Conservation (phyloP, 1,140 invertebrate species). For the Coboldia fuscipes region DNA sequence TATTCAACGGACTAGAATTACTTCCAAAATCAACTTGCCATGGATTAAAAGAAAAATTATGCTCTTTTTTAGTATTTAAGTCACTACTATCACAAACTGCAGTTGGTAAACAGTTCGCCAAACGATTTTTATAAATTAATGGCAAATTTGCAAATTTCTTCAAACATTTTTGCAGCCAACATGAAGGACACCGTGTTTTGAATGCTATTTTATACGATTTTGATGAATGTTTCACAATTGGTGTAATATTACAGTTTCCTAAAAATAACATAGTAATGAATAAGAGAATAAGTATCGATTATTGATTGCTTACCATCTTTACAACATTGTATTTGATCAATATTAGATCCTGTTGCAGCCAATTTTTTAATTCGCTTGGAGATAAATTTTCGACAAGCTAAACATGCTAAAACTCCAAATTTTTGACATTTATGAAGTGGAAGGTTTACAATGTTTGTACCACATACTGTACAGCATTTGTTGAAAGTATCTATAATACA, state of each 20-base stretch:
- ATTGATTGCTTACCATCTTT: constrained; percentile 36
- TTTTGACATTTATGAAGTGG: constrained; percentile 56
- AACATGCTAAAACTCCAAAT: constrained; percentile 66
- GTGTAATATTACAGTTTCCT: constrained; percentile 44
- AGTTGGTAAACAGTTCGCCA: no score
- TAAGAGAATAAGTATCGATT: not conserved
- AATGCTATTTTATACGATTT: constrained; percentile 44
- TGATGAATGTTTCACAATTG: constrained; percentile 42
- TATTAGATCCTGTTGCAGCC: constrained; percentile 26
- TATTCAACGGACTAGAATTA: no score
- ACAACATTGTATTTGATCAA: constrained; percentile 36
- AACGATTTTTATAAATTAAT: no score
- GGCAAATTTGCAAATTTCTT: no score
- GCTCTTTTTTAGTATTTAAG: no score
- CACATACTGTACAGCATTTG: constrained; percentile 53
- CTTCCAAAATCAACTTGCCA: no score
- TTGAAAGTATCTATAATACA: constrained; percentile 5
- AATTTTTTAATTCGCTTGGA: constrained; percentile 52
- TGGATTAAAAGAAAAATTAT: no score
- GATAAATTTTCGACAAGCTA: constrained; percentile 69
- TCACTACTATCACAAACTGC: no score
- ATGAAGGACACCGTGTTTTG: constrained; percentile 56
- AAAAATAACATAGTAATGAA: constrained; percentile 8
- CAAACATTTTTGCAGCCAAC: constrained; percentile 68
- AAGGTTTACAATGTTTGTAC: constrained; percentile 48